A percentile compares a stretch with the other conserved stretches of the same genome.
These are phyloP conservation scores for Sebastes miniatus DNA, from an alignment of 2,797 vertebrate species.

Conservation along the genomic window DNA sequence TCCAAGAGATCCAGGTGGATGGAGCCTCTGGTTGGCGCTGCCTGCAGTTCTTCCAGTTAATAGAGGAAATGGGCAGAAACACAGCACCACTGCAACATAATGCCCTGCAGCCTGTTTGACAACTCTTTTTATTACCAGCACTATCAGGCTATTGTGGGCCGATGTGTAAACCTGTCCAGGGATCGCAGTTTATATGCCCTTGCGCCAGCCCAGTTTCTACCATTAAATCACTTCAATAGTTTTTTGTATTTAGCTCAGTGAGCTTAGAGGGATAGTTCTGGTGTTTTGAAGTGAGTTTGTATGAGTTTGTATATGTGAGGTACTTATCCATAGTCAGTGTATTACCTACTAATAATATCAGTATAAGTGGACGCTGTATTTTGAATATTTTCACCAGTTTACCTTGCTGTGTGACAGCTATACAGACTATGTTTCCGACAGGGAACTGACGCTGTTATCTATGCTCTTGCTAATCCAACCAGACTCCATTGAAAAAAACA, in stretches of 20 bases:
- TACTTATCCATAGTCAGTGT: too few relatives aligned
- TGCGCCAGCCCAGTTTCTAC: background rate
- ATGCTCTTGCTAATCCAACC: too few relatives aligned
- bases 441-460: too few relatives aligned
- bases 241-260: background rate
- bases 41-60: slow-evolving; percentile 36
- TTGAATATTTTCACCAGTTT: too few relatives aligned
- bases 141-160: slow-evolving; percentile 30
- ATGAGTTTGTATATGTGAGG: too few relatives aligned
- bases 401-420: too few relatives aligned
- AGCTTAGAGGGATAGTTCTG: background rate
- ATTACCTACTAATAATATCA: too few relatives aligned
- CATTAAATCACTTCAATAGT: background rate
- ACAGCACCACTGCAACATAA: slow-evolving; percentile 16
- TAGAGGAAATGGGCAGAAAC: slow-evolving; percentile 27
- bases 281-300: too few relatives aligned
- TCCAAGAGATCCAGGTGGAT: slow-evolving; percentile 32
- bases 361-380: too few relatives aligned
- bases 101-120: slow-evolving; percentile 40
- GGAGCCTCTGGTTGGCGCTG: slow-evolving; percentile 23
- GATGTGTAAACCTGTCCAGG: slow-evolving; percentile 25
- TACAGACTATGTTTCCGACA: too few relatives aligned
- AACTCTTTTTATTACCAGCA: slow-evolving; percentile 50
- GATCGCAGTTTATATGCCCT: background rate
- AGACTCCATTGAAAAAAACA: too few relatives aligned